Base-by-base conservation (phyloP, 2,797 vertebrate species). In the Helarctos malayanus region DNA sequence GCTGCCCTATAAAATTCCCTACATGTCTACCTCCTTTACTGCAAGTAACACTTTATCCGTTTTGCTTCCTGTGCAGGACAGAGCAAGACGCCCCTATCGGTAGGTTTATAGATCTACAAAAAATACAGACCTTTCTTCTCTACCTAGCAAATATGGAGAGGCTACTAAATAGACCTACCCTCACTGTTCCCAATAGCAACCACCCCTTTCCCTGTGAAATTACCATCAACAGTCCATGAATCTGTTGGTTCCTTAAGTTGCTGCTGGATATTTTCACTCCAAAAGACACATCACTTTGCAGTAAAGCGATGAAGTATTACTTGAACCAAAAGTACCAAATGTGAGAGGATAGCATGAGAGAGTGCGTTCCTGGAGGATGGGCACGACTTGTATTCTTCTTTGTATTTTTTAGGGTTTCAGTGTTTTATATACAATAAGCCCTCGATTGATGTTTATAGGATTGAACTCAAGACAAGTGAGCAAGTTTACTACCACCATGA, bases 401-500 rank as follows among this genome's bases (percentile, higher is more conserved):
- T 35, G 11, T 29, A 41, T 75, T 63, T 76, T 61, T 84, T 69
- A 41, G 38, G 9, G 91, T 49, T 85, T 65, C 27, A 12, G 80
- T 38, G 57, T 85, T 92, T 61, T 56, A 75, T 56, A 61, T 14
- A 69, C 3, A 78, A 19, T 32, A 41, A 89, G 21, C 57, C 49
- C 49, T 80, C 23, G 2, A 54, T 8, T 16, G 25, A 59, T 47
- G 7, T 52, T 83, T 57, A 89, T 56, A 65, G 57, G 80, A 65
- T 12, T 76, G 65, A 95, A 87, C 71, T 96, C 29, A 93, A 68
- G 29, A 76, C 45, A 75, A 89, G 78, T 11, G 79, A 84, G 35
- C 41, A 96, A 49, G 47, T 76, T 91, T 79, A 35, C 68, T 32
- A 56, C 29, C 91, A 79, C 41, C 4, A 14, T 45, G 56, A 88